These are phyloP conservation scores for Calcarius lapponicus DNA, from an alignment of 2,797 vertebrate species.

Conservation along the genomic window DNA sequence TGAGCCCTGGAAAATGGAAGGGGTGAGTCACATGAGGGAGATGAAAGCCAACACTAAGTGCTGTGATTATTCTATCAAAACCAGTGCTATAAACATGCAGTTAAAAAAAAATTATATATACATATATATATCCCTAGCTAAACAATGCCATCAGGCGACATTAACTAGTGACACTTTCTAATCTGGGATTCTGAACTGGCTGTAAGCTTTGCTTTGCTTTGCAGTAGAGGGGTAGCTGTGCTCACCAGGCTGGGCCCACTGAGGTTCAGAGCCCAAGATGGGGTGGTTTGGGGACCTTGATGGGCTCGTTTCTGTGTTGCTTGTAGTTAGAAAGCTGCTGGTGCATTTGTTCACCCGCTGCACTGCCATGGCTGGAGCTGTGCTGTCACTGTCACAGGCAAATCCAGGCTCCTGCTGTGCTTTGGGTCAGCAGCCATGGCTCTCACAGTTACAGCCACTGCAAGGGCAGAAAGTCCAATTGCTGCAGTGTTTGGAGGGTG, in stretches of 20 bases:
- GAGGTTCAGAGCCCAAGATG: neutral
- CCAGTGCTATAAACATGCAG: neutral
- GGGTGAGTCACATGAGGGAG: slow-evolving; percentile 57
- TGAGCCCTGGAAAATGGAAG: slow-evolving; percentile 13
- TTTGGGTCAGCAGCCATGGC: neutral
- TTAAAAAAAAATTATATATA: neutral
- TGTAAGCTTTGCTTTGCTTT: neutral
- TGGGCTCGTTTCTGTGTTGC: neutral
- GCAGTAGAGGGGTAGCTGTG: neutral
- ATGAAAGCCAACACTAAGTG: slow-evolving; percentile 58
- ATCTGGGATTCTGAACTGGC: neutral
- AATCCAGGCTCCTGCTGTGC: neutral
- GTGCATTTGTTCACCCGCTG: rapidly evolving
- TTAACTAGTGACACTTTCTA: slow-evolving; percentile 41
- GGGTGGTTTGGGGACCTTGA: neutral
- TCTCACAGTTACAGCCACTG: neutral
- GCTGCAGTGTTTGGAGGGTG: neutral
- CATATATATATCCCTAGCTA: neutral
- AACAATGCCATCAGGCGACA: slow-evolving; percentile 46
- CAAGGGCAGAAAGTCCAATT: neutral
- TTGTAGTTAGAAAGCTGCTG: neutral
- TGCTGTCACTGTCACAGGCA: neutral
- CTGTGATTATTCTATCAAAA: slow-evolving; percentile 60
- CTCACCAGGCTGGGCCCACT: rapidly evolving
- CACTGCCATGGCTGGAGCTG: neutral